These are phyloP conservation scores for Microcebus murinus DNA, from an alignment of 2,113 vertebrate species.

Conservation along the genomic window DNA sequence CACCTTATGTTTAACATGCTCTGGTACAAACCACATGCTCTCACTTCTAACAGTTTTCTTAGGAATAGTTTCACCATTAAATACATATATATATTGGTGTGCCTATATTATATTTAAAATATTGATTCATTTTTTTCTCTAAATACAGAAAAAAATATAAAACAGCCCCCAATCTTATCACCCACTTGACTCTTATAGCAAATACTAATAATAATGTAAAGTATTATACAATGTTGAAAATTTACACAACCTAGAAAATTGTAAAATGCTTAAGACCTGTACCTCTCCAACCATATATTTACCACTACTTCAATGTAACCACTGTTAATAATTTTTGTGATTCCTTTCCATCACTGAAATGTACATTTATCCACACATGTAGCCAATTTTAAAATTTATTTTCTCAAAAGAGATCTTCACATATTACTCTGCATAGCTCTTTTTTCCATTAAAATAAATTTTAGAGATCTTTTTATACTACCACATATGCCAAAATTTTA, in stretches of 20 bases:
- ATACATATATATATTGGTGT: neutral
- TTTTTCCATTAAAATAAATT: neutral
- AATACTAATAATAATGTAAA: neutral
- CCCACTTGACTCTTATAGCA: neutral
- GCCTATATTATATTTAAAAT: neutral
- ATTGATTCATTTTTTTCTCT: neutral
- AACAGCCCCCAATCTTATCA: neutral
- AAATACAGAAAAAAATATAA: neutral
- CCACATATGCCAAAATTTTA: neutral
- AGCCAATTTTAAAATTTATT: constrained; percentile 16
- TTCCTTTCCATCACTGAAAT: neutral
- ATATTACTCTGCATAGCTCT: neutral
- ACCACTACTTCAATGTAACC: neutral
- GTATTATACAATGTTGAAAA: neutral
- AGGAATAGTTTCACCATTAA: neutral
- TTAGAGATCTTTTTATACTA: neutral
- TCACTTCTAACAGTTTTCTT: neutral
- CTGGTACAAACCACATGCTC: neutral
- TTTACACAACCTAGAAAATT: neutral
- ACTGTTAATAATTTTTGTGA: neutral
- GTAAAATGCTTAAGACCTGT: neutral
- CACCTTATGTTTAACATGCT: neutral
- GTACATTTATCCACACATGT: neutral
- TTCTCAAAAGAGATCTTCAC: neutral
- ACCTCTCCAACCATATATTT: neutral